Evolutionary conservation across 2,797 vertebrate species (phyloP).

Genomic region (Nyctibius grandis): DNA sequence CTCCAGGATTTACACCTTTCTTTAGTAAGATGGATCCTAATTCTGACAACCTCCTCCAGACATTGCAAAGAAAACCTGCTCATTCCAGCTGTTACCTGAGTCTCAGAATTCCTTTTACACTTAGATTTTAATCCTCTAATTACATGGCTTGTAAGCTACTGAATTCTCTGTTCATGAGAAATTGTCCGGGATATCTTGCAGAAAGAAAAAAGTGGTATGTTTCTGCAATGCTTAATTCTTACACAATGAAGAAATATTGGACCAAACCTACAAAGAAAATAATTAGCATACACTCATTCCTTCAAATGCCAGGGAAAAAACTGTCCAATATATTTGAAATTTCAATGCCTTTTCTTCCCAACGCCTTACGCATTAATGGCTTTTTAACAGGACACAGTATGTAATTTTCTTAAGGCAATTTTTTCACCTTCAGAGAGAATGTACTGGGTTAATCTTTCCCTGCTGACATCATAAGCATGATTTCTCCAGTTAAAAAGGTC

Average conservation of each 20-base stretch:
- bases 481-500: not conserved
- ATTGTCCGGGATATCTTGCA: not conserved
- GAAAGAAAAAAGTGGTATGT: not conserved
- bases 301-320: not conserved
- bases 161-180: not conserved
- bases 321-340: not conserved
- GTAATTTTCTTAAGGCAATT: slow-evolving; percentile 28
- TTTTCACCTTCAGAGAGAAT: slow-evolving; percentile 3
- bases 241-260: not conserved
- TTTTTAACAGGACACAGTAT: slow-evolving; percentile 1
- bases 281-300: not conserved
- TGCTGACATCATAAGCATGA: not conserved
- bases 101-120: not conserved
- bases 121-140: slow-evolving; percentile 45
- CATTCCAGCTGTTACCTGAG: slow-evolving; percentile 1
- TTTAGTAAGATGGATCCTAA: not conserved
- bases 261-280: not conserved
- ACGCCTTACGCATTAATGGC: not conserved
- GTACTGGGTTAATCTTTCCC: not conserved
- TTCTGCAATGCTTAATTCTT: not conserved
- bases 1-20: not conserved
- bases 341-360: not conserved
- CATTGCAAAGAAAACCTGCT: not conserved
- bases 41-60: not conserved
- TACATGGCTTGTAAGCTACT: not conserved